These are phyloP conservation scores for Ceratina australensis DNA, from an alignment of 1,140 invertebrate species.

Conservation along the genomic window DNA sequence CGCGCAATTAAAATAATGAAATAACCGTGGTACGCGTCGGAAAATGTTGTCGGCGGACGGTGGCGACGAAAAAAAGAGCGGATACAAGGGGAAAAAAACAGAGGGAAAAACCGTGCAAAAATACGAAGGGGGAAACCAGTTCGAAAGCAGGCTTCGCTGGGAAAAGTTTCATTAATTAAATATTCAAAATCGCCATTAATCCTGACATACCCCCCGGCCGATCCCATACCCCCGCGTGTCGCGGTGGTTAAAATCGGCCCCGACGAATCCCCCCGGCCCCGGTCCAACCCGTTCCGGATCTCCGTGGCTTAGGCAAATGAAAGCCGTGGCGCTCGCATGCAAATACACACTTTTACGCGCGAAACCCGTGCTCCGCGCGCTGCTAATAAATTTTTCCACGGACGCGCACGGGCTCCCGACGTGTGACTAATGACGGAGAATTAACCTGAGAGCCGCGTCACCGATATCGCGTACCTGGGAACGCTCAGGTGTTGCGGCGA, in stretches of 20 bases:
- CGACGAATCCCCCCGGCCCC: slow-evolving; percentile 64
- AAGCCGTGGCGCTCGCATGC: slow-evolving; percentile 63
- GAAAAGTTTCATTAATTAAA: slow-evolving; percentile 66
- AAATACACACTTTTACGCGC: slow-evolving; percentile 68
- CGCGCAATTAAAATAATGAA: slow-evolving; percentile 1
- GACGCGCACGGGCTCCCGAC: slow-evolving; percentile 48
- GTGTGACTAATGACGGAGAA: slow-evolving; percentile 69
- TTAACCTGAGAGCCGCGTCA: slow-evolving; percentile 53
- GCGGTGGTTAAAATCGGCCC: slow-evolving; percentile 63
- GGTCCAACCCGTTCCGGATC: slow-evolving; percentile 60
- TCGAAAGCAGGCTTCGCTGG: slow-evolving; percentile 25
- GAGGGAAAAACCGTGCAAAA: not conserved
- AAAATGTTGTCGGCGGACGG: not conserved
- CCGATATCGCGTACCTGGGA: slow-evolving; percentile 47
- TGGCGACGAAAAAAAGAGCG: slow-evolving; percentile 1
- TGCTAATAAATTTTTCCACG: slow-evolving; percentile 73
- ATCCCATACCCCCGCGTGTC: not conserved
- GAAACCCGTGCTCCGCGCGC: slow-evolving; percentile 44
- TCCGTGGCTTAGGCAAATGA: slow-evolving; percentile 68
- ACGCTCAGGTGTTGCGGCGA: slow-evolving; percentile 55
- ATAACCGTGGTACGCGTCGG: not conserved
- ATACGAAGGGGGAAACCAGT: slow-evolving; percentile 26
- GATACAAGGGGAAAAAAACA: not conserved
- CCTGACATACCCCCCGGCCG: slow-evolving; percentile 40
- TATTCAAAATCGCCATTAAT: slow-evolving; percentile 72